Conservation (phyloP, 2,888 invertebrate species). For the Drosophila fungiperda region DNA sequence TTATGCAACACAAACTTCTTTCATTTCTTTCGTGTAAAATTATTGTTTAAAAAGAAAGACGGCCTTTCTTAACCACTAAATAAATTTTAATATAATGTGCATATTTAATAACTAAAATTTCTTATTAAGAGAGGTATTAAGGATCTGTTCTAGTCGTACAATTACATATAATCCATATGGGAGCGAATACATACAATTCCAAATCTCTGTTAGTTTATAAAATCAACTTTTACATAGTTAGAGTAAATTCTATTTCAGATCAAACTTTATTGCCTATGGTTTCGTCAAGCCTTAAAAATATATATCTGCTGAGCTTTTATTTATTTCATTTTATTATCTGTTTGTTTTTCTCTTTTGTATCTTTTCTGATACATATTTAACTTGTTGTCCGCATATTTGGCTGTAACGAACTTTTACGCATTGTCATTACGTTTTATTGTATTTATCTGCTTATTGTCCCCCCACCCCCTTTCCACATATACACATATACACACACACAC, state of each 20-base stretch:
- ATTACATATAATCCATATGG: not conserved
- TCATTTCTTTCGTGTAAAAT: too few relatives aligned
- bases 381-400: slow-evolving; percentile 53
- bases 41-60: too few relatives aligned
- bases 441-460: slow-evolving; percentile 48
- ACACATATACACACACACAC: not conserved
- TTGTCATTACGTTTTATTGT: slow-evolving; percentile 78
- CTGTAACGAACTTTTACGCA: slow-evolving; percentile 77
- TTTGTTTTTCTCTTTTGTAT: slow-evolving; percentile 6
- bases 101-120: not conserved
- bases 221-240: not conserved
- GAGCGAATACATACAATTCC: not conserved
- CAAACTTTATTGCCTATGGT: not conserved
- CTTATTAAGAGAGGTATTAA: too few relatives aligned
- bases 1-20: too few relatives aligned
- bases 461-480: not conserved
- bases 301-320: not conserved
- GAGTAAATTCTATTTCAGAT: not conserved
- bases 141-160: too few relatives aligned
- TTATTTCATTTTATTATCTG: not conserved
- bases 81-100: not conserved
- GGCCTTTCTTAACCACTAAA: not conserved
- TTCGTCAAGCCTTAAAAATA: not conserved
- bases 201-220: not conserved
- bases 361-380: slow-evolving; percentile 23